These are phyloP conservation scores for Nycticryphes semicollaris DNA, from an alignment of 2,113 vertebrate species.

Conservation along the genomic window DNA sequence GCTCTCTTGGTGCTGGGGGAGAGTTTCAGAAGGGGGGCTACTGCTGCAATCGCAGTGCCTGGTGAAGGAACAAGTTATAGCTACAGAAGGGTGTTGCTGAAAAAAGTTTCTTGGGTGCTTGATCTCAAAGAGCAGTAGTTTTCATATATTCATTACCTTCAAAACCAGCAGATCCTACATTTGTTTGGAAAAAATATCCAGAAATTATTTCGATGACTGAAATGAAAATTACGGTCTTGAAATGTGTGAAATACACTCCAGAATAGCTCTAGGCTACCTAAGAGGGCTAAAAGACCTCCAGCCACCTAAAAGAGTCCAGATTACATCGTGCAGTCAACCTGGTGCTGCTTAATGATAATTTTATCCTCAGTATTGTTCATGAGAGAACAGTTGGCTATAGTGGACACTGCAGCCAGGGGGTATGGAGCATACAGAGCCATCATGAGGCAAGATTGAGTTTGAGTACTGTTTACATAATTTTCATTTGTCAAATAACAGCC, in stretches of 20 bases:
- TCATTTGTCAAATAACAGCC: constrained; percentile 55
- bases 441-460: constrained; percentile 37
- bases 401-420: neutral
- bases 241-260: neutral
- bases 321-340: constrained; percentile 6
- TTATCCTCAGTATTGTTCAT: constrained; percentile 9
- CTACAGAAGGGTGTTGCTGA: neutral
- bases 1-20: neutral
- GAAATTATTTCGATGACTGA: neutral
- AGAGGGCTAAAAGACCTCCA: neutral
- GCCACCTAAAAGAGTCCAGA: neutral
- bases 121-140: neutral
- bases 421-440: constrained; percentile 30
- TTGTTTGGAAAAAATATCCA: neutral
- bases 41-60: neutral
- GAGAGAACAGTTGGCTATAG: constrained; percentile 44
- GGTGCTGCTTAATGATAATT: constrained; percentile 35
- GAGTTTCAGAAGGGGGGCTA: neutral
- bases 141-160: neutral
- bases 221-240: neutral
- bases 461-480: constrained; percentile 58
- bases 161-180: neutral
- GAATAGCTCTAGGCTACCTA: neutral
- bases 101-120: neutral
- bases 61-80: neutral